Conservation (phyloP, 2,113 vertebrate genomes). For the Coracopsis vasa region DNA sequence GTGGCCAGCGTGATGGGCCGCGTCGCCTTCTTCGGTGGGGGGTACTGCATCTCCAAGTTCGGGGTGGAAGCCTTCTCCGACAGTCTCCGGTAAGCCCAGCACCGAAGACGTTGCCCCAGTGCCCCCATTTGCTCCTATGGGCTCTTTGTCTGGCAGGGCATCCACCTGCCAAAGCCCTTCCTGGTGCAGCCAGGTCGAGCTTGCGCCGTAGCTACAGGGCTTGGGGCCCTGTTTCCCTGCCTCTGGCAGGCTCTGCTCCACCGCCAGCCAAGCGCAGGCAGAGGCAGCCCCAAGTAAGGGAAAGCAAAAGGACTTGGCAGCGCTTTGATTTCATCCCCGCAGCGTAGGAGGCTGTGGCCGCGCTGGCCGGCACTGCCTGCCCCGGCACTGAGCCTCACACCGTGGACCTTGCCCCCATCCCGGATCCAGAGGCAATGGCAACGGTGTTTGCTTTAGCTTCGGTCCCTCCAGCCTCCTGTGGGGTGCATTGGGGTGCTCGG, state of each 20-base stretch:
- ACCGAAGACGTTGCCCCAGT: rapidly evolving
- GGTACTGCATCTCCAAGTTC: background rate
- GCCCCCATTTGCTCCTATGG: background rate
- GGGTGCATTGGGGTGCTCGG: rapidly evolving
- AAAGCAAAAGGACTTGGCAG: background rate
- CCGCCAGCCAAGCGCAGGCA: background rate
- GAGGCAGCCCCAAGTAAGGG: background rate
- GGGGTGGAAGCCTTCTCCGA: conserved; percentile 72
- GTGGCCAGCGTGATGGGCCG: conserved; percentile 79
- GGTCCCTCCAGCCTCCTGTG: rapidly evolving
- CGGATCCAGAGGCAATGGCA: rapidly evolving
- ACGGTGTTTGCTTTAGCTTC: background rate
- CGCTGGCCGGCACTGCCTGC: rapidly evolving
- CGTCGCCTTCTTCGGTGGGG: conserved; percentile 65
- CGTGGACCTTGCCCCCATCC: rapidly evolving
- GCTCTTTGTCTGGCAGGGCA: background rate
- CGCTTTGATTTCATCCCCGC: background rate
- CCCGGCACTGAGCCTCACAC: rapidly evolving
- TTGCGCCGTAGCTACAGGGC: background rate
- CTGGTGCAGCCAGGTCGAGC: rapidly evolving
- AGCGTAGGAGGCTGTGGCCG: background rate
- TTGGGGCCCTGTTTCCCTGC: background rate
- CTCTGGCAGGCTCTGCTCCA: background rate
- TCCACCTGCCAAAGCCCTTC: rapidly evolving
- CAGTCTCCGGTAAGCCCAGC: conserved; percentile 73